Evolutionary conservation across 1,140 invertebrate genomes (phyloP).

Genomic region (Drosophila carrolli): DNA sequence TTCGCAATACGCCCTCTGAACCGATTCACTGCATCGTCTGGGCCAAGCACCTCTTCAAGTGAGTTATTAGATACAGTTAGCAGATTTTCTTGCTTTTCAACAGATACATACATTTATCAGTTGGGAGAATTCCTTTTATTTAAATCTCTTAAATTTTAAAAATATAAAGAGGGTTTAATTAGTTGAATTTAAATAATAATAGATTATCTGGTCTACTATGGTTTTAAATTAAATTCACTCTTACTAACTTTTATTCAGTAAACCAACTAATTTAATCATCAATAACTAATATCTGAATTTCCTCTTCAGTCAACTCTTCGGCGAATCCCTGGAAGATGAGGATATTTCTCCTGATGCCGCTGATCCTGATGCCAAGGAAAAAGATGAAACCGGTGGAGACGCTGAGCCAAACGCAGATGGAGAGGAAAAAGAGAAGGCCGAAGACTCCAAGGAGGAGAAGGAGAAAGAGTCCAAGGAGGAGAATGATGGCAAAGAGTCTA

Average conservation of each 20-base stretch:
- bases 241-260: no score
- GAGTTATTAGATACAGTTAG: constrained; percentile 80
- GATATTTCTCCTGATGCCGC: constrained; percentile 99
- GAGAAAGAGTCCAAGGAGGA: background rate
- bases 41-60: constrained; percentile 99
- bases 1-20: constrained; percentile 99
- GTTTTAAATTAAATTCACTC: no score
- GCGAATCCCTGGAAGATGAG: constrained; percentile 97
- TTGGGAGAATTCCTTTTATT: no score
- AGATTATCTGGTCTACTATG: no score
- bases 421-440: constrained; percentile 63
- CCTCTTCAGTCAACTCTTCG: constrained; percentile 95
- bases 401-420: constrained; percentile 27
- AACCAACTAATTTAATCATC: no score
- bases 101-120: no score
- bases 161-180: no score
- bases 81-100: no score
- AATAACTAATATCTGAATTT: background rate
- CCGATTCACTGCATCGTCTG: constrained; percentile 99
- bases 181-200: no score
- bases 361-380: constrained; percentile 91
- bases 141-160: no score
- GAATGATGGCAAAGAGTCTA: constrained; percentile 85
- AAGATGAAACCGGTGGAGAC: constrained; percentile 87
- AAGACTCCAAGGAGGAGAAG: constrained; percentile 84